Evolutionary conservation across 2,888 invertebrate genomes (phyloP).

Genomic region (Sesia apiformis): DNA sequence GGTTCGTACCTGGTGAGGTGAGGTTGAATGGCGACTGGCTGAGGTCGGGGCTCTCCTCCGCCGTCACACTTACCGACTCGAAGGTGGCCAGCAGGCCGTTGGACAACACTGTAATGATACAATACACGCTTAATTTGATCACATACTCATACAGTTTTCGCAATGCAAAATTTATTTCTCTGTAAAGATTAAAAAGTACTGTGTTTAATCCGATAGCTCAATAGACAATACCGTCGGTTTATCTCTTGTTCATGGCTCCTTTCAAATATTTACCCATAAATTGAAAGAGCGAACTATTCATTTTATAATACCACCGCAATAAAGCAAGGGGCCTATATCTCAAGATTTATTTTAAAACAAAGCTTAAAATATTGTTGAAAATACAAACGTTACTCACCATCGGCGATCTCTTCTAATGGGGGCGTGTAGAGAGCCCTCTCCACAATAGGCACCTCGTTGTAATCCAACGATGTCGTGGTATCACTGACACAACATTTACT

Average conservation of each 20-base stretch:
- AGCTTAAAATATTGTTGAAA: background rate
- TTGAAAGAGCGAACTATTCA: too few species aligned
- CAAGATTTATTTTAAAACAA: too few species aligned
- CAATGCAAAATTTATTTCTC: too few species aligned
- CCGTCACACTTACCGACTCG: conserved; percentile 79
- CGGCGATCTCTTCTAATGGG: conserved; percentile 77
- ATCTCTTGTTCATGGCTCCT: too few species aligned
- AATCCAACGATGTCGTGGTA: conserved; percentile 59
- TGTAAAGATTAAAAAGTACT: too few species aligned
- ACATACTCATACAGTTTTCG: too few species aligned
- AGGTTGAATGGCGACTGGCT: conserved; percentile 85
- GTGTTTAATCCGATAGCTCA: too few species aligned
- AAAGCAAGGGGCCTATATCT: too few species aligned
- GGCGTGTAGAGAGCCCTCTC: conserved; percentile 77
- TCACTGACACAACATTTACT: conserved; percentile 3
- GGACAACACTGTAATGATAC: conserved; percentile 76
- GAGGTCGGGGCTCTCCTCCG: conserved; percentile 91
- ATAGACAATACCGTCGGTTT: too few species aligned
- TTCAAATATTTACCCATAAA: too few species aligned
- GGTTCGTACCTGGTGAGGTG: conserved; percentile 79
- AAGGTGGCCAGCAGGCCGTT: conserved; percentile 82
- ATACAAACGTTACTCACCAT: conserved; percentile 51
- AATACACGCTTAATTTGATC: background rate
- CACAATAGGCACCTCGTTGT: conserved; percentile 49
- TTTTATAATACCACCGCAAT: too few species aligned